Evolutionary conservation across 1,140 invertebrate species (phyloP), one percentile per base, ranked within the genome.

Genomic region (Drosophila ironensis): DNA sequence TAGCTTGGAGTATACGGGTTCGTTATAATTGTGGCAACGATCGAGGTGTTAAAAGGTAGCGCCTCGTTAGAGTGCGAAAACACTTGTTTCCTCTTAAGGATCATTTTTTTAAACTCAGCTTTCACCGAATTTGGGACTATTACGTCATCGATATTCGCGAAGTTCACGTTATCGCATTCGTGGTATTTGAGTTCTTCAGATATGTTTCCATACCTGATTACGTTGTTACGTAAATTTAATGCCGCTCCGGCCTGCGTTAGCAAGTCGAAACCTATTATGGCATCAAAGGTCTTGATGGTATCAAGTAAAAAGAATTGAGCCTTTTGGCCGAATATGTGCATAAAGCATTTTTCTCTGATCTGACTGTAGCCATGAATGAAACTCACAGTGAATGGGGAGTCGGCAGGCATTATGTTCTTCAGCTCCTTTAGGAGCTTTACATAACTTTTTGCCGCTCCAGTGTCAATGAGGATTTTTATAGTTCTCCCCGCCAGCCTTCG

Each of bases 351-450:
- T 27, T 50, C 5, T 30, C 35, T 61, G 17, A 37, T 1, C 8
- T 52, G 38, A 27, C 17, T 44, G 19, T 16, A 53, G 8, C 41
- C 40, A 30, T 61, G 30, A 4, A 53, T 53, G 16, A 30, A 52
- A 28, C 12, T 61, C 24, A 61, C 57, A 11, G 48, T 33, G 19
- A 61, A 61, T 20, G 47, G 11, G 11, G 38, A 37, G 19, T 41
- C 50, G 27, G 22, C 33, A 17, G 8, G 14, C 9, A 30, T 56
- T 56, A 56, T 35, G 17, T 19, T 46, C 22, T 45, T 63, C 2
- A 63, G 51, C 27, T 47, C 20, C 20, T 41, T 53, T 48, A 48
- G 4, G 27, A 37, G 42, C 24, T 17, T 64, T 20, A 64, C 11
- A 14, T 48, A 56, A 22, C 30, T 53, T 19, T 53, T 57, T 40